Percentiles rank a stretch among this genome's conserved stretches.
These are phyloP conservation scores for Ochropleura plecta DNA, from an alignment of 2,888 invertebrate genomes.

Conservation along the genomic window DNA sequence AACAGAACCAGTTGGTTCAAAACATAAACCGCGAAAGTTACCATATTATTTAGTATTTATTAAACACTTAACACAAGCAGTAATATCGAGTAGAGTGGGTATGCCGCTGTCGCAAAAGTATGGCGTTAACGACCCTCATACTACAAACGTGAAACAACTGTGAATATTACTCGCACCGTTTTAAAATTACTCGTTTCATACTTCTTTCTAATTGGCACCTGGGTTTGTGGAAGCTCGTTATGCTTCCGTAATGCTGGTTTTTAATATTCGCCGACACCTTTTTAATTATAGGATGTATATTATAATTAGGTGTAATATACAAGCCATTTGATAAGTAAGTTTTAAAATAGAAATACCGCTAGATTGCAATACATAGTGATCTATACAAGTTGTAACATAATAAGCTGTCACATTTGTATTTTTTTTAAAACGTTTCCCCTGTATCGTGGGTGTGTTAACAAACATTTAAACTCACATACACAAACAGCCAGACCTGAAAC, in stretches of 20 bases:
- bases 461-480: no score
- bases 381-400: no score
- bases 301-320: no score
- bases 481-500: no score
- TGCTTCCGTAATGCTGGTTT: slow-evolving; percentile 28
- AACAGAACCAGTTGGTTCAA: slow-evolving; percentile 7
- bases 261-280: neutral
- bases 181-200: slow-evolving; percentile 54
- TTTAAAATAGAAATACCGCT: no score
- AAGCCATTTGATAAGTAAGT: no score
- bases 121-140: slow-evolving; percentile 50
- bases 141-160: slow-evolving; percentile 23
- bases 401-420: no score
- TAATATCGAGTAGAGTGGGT: slow-evolving; percentile 45
- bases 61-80: slow-evolving; percentile 21
- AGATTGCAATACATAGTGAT: no score
- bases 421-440: no score
- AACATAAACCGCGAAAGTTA: slow-evolving; percentile 18
- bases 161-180: slow-evolving; percentile 49
- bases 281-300: neutral
- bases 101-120: slow-evolving; percentile 44
- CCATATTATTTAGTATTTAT: slow-evolving; percentile 36
- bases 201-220: slow-evolving; percentile 57
- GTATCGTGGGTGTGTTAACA: no score
- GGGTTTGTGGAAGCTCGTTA: slow-evolving; percentile 5